A percentile compares a stretch with the other conserved stretches of the same genome.
phyloP scores from a whole-genome alignment of 2,797 vertebrate genomes.

The Hirundo rustica region DNA sequence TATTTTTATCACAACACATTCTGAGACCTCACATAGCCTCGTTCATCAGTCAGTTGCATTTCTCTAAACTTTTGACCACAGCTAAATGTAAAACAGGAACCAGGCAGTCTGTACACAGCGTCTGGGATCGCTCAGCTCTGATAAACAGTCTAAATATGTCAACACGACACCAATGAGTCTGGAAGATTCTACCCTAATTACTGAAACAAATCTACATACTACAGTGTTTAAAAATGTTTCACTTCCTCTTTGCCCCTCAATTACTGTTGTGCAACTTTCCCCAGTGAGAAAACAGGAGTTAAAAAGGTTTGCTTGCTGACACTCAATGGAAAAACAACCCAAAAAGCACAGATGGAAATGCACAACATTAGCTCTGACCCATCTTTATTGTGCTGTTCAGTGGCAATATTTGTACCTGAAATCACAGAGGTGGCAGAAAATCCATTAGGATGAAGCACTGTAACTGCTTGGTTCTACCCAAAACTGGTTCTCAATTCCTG shows the following conservation, averaged over 20 bases:
- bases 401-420: background rate
- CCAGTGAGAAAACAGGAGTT: background rate
- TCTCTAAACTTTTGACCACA: slow-evolving; percentile 64
- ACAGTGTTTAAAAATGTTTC: slow-evolving; percentile 39
- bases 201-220: slow-evolving; percentile 54
- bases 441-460: background rate
- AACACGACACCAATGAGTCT: background rate
- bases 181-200: slow-evolving; percentile 52
- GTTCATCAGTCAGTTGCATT: slow-evolving; percentile 58
- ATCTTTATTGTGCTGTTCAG: background rate
- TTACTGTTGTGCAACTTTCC: slow-evolving; percentile 4
- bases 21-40: slow-evolving; percentile 20
- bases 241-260: slow-evolving; percentile 28
- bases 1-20: background rate
- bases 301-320: background rate
- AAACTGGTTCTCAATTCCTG: background rate
- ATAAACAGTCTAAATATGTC: slow-evolving; percentile 64
- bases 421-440: background rate
- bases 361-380: background rate
- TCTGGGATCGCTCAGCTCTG: slow-evolving; percentile 53
- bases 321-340: background rate
- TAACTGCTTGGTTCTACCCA: background rate
- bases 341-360: background rate
- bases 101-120: slow-evolving; percentile 12
- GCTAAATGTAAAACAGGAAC: slow-evolving; percentile 69